A percentile compares a stretch with the other conserved stretches of the same genome.
Conservation (phyloP, 1,140 invertebrate genomes). For the Trichonephila clavata region DNA sequence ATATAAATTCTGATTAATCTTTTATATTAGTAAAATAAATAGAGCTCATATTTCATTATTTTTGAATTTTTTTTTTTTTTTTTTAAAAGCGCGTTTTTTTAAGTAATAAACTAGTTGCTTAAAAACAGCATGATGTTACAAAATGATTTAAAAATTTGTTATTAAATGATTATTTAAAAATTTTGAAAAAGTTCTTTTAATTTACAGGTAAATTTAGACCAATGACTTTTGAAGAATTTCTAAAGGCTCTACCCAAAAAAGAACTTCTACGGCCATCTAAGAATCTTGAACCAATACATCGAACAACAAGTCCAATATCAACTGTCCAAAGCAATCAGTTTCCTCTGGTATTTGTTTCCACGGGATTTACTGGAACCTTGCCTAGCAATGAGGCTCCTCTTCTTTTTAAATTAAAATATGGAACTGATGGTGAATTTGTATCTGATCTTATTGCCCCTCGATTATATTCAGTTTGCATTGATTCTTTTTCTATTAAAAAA, state of each 20-base stretch:
- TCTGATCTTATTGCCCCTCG: background rate
- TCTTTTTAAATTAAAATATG: conserved; percentile 6
- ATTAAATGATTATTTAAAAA: no score
- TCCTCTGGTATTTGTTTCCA: background rate
- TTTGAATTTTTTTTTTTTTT: no score
- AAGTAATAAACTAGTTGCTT: no score
- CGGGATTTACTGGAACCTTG: background rate
- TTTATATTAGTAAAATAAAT: no score
- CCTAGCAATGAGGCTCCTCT: background rate
- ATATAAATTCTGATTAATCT: no score
- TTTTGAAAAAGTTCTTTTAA: background rate
- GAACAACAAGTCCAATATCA: background rate
- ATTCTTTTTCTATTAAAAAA: background rate
- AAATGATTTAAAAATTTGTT: no score
- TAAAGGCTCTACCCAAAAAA: background rate
- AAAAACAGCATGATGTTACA: no score
- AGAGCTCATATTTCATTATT: no score
- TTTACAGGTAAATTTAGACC: background rate
- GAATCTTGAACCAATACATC: background rate
- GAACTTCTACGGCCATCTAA: background rate
- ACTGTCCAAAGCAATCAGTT: background rate
- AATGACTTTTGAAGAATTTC: background rate
- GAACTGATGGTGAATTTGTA: background rate
- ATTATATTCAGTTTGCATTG: conserved; percentile 6
- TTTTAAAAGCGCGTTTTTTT: no score